Evolutionary conservation across 2,797 vertebrate genomes (phyloP).

Genomic region (Okamejei kenojei): DNA sequence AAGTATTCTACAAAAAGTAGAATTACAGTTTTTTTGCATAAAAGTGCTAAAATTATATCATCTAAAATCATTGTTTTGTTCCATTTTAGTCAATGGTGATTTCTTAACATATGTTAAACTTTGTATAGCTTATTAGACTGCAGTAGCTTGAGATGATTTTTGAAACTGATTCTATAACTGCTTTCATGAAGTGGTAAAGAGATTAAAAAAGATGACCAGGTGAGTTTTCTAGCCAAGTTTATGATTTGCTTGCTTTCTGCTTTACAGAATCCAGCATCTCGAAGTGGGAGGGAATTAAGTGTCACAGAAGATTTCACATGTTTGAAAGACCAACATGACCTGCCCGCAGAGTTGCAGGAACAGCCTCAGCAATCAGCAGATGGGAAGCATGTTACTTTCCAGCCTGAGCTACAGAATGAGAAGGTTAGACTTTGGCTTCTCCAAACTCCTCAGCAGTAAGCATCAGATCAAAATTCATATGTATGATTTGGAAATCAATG

Average conservation of each 20-base stretch:
- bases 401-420: constrained; percentile 39
- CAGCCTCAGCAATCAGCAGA: constrained; percentile 38
- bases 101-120: background rate
- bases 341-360: constrained; percentile 57
- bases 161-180: background rate
- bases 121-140: background rate
- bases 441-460: background rate
- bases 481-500: background rate
- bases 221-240: background rate
- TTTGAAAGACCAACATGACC: constrained; percentile 53
- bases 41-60: too few relatives aligned
- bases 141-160: background rate
- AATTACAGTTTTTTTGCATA: background rate
- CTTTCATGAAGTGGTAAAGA: background rate
- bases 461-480: background rate
- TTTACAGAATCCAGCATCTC: constrained; percentile 53
- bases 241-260: background rate
- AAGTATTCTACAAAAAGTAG: background rate
- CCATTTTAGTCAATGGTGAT: background rate
- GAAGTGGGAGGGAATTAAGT: background rate
- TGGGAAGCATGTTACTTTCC: constrained; percentile 44
- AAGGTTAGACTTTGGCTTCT: background rate
- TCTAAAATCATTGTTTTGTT: background rate
- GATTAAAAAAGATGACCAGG: background rate
- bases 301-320: background rate